A percentile compares a stretch with the other conserved stretches of the same genome.
Evolutionary conservation across 2,888 invertebrate genomes (phyloP).

Genomic region (Cataglyphis rosenhaueri): DNA sequence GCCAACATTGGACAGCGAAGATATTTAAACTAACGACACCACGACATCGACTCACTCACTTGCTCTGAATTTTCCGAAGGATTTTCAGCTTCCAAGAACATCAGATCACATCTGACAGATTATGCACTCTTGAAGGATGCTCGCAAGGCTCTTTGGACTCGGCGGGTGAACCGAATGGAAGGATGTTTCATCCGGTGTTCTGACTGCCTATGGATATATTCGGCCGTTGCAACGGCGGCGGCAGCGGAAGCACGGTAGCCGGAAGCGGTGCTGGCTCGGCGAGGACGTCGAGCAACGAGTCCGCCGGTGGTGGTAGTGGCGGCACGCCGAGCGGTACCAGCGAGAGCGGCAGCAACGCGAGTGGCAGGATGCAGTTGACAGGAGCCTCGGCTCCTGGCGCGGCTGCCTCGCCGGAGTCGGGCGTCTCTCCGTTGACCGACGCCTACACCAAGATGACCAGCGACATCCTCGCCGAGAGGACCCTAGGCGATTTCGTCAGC

Average conservation of each 20-base stretch:
- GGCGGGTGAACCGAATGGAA: constrained; percentile 76
- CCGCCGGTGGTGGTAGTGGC: constrained; percentile 65
- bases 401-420: constrained; percentile 84
- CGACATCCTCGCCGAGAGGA: constrained; percentile 95
- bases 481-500: constrained; percentile 94
- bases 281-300: constrained; percentile 74
- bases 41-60: neutral
- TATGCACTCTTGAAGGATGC: constrained; percentile 16
- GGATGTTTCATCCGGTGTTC: constrained; percentile 82
- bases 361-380: constrained; percentile 83
- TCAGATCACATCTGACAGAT: constrained; percentile 34
- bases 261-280: constrained; percentile 76
- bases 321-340: constrained; percentile 66
- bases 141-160: constrained; percentile 23
- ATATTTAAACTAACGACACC: neutral
- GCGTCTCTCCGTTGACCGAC: constrained; percentile 84
- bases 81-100: neutral
- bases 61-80: neutral
- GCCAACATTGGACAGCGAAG: neutral
- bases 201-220: constrained; percentile 85
- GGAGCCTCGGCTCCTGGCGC: constrained; percentile 84
- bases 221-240: constrained; percentile 84
- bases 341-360: constrained; percentile 69
- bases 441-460: constrained; percentile 92
- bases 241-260: constrained; percentile 80